Base-by-base conservation (phyloP, 2,113 vertebrate species). In the Euleptes europaea region DNA sequence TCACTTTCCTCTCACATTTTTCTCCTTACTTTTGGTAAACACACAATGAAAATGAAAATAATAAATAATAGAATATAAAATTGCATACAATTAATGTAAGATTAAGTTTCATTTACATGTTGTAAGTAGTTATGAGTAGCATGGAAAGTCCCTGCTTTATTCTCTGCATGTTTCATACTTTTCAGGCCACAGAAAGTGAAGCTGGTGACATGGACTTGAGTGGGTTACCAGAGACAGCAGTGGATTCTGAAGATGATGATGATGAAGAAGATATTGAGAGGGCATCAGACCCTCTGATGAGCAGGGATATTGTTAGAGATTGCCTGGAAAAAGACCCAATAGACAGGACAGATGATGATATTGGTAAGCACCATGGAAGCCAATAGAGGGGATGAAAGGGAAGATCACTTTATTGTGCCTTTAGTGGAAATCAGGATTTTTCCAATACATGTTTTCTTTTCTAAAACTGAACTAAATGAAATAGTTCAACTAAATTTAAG, bases 181-280 rank as follows among this genome's bases (percentile, higher is more conserved):
- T 92, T 69, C 86, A 99, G 99, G 98, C 99, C 95, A 98, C 98
- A 78, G 99, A 99, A 95, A 98, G 98, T 94, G 99, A 99, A 93
- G 97, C 98, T 66, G 98, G 99, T 82, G 99, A 99, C 96, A 99
- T 99, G 98, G 99, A 99, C 97, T 97, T 99, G 89, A 99, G 98
- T 91, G 99, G 98, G 87, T 96, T 99, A 91, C 99, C 98, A 4
- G 99, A 99, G 95, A 99, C 98, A n/a, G 98, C 98, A 40, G 99
- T 99, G 38, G 99, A 99, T 96, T 99, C 98, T 0, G 99, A 99
- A 90, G 99, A 99, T 73, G 98, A 99, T 1, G 98, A 99, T 0
- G 99, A 99, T 38, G 99, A 99, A 91, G 99, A 99, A 95, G 98
- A 99, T 89, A 99, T 99, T 85, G 99, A 99, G 91, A 96, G 99